These are phyloP conservation scores for Altica lythri DNA, from an alignment of 2,888 invertebrate species.

Conservation along the genomic window DNA sequence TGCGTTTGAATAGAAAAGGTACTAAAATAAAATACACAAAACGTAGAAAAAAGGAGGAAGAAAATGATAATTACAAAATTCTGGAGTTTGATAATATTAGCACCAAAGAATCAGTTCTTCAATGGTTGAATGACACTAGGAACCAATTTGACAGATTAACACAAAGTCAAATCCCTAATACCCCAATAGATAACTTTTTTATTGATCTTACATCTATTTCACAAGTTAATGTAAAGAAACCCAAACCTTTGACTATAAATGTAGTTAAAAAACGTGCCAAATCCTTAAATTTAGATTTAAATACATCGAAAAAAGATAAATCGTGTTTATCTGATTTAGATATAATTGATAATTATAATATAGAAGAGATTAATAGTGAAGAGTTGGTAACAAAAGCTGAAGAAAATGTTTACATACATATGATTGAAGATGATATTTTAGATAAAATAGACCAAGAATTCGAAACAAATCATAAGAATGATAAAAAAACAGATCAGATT, in stretches of 20 bases:
- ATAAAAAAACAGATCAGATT: slow-evolving; percentile 6
- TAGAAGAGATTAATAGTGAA: slow-evolving; percentile 42
- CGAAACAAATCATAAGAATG: not conserved
- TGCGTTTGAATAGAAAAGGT: slow-evolving; percentile 24
- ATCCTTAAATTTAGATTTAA: slow-evolving; percentile 38
- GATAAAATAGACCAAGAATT: slow-evolving; percentile 41
- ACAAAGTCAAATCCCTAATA: slow-evolving; percentile 30
- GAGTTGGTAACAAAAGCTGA: slow-evolving; percentile 32
- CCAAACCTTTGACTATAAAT: not conserved
- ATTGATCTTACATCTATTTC: slow-evolving; percentile 27
- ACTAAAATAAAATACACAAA: slow-evolving; percentile 28
- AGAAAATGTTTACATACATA: slow-evolving; percentile 40
- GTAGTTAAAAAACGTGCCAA: slow-evolving; percentile 25
- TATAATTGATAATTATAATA: slow-evolving; percentile 34
- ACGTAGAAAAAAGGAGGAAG: slow-evolving; percentile 25
- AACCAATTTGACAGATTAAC: slow-evolving; percentile 44
- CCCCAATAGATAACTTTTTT: not conserved
- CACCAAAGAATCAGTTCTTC: slow-evolving; percentile 34
- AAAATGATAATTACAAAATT: slow-evolving; percentile 25
- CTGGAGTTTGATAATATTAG: slow-evolving; percentile 37
- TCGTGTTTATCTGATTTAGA: slow-evolving; percentile 14
- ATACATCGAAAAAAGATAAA: slow-evolving; percentile 30
- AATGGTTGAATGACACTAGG: slow-evolving; percentile 45
- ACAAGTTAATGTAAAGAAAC: slow-evolving; percentile 13
- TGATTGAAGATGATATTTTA: slow-evolving; percentile 47